These are phyloP conservation scores for Lacanobia wlatinum DNA, from an alignment of 2,888 invertebrate species.

Conservation along the genomic window DNA sequence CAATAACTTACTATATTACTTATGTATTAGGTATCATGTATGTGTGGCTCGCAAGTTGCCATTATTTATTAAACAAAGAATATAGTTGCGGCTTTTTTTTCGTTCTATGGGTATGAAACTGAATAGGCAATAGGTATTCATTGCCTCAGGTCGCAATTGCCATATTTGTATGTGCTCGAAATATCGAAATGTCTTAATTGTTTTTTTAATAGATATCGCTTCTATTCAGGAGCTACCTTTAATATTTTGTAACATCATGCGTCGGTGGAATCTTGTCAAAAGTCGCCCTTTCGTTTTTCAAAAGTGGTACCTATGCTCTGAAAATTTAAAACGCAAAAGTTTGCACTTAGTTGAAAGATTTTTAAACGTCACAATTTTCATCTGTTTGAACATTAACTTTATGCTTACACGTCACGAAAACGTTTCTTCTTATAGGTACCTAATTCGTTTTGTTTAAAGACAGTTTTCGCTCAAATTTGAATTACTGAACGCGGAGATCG, in stretches of 20 bases:
- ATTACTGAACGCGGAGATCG: conserved; percentile 69
- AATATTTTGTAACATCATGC: not conserved
- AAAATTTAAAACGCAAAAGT: conserved; percentile 18
- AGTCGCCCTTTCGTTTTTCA: conserved; percentile 1
- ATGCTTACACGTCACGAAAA: conserved; percentile 27
- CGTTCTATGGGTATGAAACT: not conserved
- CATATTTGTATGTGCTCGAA: conserved; percentile 15
- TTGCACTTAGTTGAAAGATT: not conserved
- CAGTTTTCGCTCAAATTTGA: conserved; percentile 68
- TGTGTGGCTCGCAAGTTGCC: conserved; percentile 39
- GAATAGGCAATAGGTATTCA: conserved; percentile 14
- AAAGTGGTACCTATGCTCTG: not conserved
- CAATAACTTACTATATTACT: conserved; percentile 70
- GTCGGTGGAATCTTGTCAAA: conserved; percentile 1
- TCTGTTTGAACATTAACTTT: not conserved
- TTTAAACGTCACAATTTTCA: conserved; percentile 2
- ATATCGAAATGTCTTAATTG: conserved; percentile 1
- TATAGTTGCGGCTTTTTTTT: conserved; percentile 17
- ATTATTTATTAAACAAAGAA: conserved; percentile 29
- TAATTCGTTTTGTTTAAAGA: conserved; percentile 56
- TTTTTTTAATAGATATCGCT: conserved; percentile 9
- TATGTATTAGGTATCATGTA: too few species aligned
- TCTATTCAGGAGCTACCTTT: conserved; percentile 9
- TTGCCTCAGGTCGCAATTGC: not conserved
- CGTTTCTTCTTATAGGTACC: conserved; percentile 27